Evolutionary conservation across 2,888 invertebrate species (phyloP).

Genomic region (Cybosia mesomella): DNA sequence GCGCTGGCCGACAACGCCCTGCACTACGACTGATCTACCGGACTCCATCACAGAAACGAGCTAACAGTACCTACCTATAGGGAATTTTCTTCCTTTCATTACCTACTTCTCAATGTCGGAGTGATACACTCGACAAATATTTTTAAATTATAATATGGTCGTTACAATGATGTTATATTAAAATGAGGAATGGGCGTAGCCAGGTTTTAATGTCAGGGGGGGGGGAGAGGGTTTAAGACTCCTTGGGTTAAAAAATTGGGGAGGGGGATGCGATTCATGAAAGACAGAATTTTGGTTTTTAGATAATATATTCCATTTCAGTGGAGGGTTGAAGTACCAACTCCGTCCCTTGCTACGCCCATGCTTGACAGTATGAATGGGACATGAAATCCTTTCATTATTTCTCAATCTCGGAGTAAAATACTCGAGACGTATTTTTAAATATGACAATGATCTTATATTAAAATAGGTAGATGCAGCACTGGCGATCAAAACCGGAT

Average conservation of each 20-base stretch:
- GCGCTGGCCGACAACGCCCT: conserved; percentile 75
- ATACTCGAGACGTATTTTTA: not conserved
- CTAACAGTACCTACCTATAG: not conserved
- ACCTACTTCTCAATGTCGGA: not conserved
- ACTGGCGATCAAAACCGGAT: not conserved
- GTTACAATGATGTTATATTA: not conserved
- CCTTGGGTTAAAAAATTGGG: too few relatives aligned
- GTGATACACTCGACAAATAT: not conserved
- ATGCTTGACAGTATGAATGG: not conserved
- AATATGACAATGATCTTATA: not conserved
- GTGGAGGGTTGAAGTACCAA: too few relatives aligned
- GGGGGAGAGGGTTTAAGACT: not conserved
- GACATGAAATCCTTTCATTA: not conserved
- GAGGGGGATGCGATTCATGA: too few relatives aligned
- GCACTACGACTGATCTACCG: conserved; percentile 73
- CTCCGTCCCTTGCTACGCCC: too few relatives aligned
- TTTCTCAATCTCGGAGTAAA: not conserved
- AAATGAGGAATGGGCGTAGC: not conserved
- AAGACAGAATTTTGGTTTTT: too few relatives aligned
- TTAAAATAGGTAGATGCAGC: not conserved
- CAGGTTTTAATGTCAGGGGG: not conserved
- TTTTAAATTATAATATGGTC: not conserved
- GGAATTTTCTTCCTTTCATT: not conserved
- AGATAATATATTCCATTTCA: too few relatives aligned
- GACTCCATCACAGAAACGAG: not conserved